Conservation (phyloP, 2,888 invertebrate genomes). For the Pristionchus fissidentatus region DNA sequence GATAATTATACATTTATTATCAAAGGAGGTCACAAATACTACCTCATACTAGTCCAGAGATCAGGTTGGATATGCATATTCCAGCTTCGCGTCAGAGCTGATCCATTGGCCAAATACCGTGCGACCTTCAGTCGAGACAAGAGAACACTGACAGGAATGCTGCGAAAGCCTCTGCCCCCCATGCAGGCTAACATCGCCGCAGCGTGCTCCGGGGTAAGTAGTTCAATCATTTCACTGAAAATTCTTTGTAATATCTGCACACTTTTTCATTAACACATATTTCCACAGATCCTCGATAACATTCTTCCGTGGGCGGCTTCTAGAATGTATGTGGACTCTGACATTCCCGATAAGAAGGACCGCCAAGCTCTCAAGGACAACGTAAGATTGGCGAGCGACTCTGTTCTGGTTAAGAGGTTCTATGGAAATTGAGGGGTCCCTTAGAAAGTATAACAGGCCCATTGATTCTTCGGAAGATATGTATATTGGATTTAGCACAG, state of each 20-base stretch:
- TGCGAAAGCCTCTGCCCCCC: neutral
- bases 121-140: neutral
- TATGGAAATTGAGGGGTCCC: neutral
- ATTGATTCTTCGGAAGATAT: no score
- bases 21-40: no score
- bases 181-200: neutral
- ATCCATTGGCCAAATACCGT: neutral
- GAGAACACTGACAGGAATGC: neutral
- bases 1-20: no score
- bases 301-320: neutral
- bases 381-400: neutral
- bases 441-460: neutral
- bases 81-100: neutral
- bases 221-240: no score
- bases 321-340: constrained; percentile 23
- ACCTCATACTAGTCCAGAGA: no score
- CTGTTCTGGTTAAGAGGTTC: neutral
- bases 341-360: neutral
- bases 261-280: neutral
- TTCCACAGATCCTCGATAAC: neutral
- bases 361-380: neutral
- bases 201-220: neutral
- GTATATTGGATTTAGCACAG: no score
- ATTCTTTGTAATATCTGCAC: neutral
- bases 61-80: no score